Base-by-base conservation (phyloP, 2,797 vertebrate genomes). In the Apogon hyalosoma region DNA sequence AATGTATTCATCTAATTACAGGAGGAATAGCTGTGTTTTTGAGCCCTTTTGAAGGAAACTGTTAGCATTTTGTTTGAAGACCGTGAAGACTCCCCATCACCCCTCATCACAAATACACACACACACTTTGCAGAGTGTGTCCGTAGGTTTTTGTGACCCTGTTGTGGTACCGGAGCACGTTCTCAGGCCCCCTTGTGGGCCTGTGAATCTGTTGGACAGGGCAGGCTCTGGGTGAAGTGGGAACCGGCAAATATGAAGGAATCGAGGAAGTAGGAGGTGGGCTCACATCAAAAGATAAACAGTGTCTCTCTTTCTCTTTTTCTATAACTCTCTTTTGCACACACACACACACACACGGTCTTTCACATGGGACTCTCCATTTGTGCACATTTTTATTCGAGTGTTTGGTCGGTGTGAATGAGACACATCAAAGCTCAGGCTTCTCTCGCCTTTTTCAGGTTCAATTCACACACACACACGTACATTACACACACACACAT, bases 351-450 rank as follows among this genome's bases (percentile, higher is more conserved):
- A 7, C 52, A 49, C 40, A 33, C 49, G 57, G 51, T 43, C 24
- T 63, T 24, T 24, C 21, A 24, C 21, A 24, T 24, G 54, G 79
- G 43, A 75, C 77, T 82, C 83, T 84, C 70, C 56, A 75, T 78
- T 86, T 56, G 75, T 75, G 72, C 90, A 86, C 88, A 87, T 87
- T 87, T 60, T 93, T 88, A 93, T 89, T 94, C 57, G 83, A 94
- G 91, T 93, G 79, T 92, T 92, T 93, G 73, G 85, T 93, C 54
- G 58, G 87, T 90, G 90, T 94, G 93, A 96, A 95, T 93, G 90
- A 84, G 87, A 79, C 88, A 96, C 95, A 95, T 97, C 95, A 97
- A 97, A 96, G 95, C 90, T 82, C 33, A 38, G 63, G 82, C 85
- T 84, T 90, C 71, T 89, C 88, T 91, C 21, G 55, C 89, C 78